Percentiles rank a stretch among this genome's conserved stretches.
Conservation (phyloP, 1,140 invertebrate species). For the Meloidogyne hapla region DNA sequence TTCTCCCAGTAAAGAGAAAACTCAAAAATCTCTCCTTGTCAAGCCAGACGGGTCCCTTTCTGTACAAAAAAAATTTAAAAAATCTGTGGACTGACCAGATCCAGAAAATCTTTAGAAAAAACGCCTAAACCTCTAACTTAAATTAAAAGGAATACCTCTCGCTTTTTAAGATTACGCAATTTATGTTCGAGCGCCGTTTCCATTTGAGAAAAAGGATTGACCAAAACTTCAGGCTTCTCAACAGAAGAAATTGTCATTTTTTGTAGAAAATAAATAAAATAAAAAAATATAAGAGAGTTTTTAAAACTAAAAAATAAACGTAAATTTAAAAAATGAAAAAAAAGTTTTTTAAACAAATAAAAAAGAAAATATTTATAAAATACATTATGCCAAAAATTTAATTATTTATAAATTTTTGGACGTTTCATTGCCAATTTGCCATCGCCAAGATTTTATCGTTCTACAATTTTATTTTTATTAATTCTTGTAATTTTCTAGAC, state of each 20-base stretch:
- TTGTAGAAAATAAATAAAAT: background rate
- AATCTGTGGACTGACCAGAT: no score
- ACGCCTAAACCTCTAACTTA: background rate
- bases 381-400: background rate
- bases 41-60: no score
- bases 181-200: conserved; percentile 35
- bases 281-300: background rate
- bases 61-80: no score
- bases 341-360: background rate
- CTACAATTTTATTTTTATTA: no score
- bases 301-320: no score
- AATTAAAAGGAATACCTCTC: conserved; percentile 12
- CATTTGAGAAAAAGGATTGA: conserved; percentile 31
- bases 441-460: no score
- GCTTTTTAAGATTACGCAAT: conserved; percentile 37
- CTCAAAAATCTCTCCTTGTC: no score
- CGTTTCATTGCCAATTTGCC: no score
- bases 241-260: background rate
- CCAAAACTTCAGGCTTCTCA: conserved; percentile 20
- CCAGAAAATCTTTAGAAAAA: no score
- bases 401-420: background rate
- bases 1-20: no score
- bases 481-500: no score
- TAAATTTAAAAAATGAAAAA: background rate
- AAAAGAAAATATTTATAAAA: background rate